Conservation (phyloP, 2,888 invertebrate genomes). For the Thecophora atra region DNA sequence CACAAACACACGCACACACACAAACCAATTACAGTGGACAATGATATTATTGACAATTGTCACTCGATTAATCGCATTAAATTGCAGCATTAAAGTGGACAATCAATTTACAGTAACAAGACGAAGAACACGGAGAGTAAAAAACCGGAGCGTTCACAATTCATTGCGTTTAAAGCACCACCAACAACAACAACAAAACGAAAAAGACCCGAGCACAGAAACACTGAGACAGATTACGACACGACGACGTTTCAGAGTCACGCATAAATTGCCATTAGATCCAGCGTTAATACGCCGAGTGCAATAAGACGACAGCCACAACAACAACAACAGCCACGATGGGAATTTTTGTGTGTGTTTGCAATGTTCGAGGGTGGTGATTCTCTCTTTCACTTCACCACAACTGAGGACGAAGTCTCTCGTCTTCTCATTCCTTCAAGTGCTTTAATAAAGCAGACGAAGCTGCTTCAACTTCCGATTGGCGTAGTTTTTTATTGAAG, state of each 20-base stretch:
- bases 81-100: too few relatives aligned
- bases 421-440: not conserved
- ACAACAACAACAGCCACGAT: not conserved
- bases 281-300: not conserved
- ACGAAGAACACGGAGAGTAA: not conserved
- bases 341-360: too few relatives aligned
- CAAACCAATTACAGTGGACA: too few relatives aligned
- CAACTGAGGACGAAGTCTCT: not conserved
- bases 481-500: too few relatives aligned
- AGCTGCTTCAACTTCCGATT: not conserved
- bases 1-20: not conserved
- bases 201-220: not conserved
- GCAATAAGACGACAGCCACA: not conserved
- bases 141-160: too few relatives aligned
- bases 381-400: too few relatives aligned
- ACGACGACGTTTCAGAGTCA: constrained; percentile 15
- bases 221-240: too few relatives aligned
- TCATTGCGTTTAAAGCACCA: too few relatives aligned
- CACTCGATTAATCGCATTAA: not conserved
- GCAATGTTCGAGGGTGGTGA: too few relatives aligned
- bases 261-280: not conserved
- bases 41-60: not conserved
- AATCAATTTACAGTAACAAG: too few relatives aligned
- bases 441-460: not conserved
- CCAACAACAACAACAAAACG: too few relatives aligned